A percentile compares a stretch with the other conserved stretches of the same genome.
These are phyloP conservation scores for Regulus satrapa DNA, from an alignment of 2,113 vertebrate genomes.

Conservation along the genomic window DNA sequence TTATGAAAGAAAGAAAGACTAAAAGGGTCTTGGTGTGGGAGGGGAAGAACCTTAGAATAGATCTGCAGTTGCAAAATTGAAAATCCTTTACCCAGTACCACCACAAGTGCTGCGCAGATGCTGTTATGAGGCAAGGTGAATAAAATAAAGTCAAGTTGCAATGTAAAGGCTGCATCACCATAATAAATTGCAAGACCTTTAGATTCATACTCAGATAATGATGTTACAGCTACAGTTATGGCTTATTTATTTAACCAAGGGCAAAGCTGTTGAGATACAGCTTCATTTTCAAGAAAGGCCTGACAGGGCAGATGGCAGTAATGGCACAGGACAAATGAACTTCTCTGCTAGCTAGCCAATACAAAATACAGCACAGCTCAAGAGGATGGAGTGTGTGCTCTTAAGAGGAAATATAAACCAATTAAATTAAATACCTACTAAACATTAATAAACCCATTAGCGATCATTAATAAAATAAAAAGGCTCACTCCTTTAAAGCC, in stretches of 20 bases:
- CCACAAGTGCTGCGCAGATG: background rate
- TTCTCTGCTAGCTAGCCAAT: background rate
- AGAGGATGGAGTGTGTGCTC: background rate
- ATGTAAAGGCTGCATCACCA: background rate
- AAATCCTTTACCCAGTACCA: background rate
- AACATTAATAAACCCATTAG: slow-evolving; percentile 56
- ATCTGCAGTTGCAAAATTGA: background rate
- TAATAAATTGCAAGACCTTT: slow-evolving; percentile 47
- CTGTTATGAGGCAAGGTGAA: slow-evolving; percentile 20
- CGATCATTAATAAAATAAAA: slow-evolving; percentile 42
- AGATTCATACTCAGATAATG: slow-evolving; percentile 30
- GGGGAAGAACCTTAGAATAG: background rate
- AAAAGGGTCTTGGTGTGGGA: background rate
- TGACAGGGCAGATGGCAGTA: slow-evolving; percentile 36
- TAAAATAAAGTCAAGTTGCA: slow-evolving; percentile 21
- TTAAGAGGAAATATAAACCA: background rate
- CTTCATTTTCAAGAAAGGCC: slow-evolving; percentile 25
- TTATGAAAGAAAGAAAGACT: background rate
- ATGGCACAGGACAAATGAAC: background rate
- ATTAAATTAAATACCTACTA: background rate
- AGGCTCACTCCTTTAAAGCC: background rate
- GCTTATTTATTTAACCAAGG: slow-evolving; percentile 63
- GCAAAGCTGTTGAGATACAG: slow-evolving; percentile 24
- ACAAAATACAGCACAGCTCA: background rate
- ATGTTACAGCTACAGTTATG: slow-evolving; percentile 14